Evolutionary conservation across 2,888 invertebrate species (phyloP).

Genomic region (Isoperla grammatica): DNA sequence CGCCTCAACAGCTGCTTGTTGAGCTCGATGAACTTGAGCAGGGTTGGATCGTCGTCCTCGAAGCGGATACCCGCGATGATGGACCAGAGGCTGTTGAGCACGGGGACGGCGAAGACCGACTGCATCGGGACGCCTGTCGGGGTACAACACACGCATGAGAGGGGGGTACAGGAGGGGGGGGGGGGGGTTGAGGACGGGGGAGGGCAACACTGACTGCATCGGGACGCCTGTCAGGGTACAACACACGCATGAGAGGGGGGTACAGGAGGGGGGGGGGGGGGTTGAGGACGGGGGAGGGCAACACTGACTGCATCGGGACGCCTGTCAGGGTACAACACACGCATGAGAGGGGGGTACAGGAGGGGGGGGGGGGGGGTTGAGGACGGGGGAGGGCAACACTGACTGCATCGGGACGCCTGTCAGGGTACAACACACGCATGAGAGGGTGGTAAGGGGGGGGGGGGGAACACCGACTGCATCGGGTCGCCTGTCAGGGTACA

Average conservation of each 20-base stretch:
- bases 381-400: too few species aligned
- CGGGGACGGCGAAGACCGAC: constrained; percentile 51
- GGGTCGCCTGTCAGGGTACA: too few species aligned
- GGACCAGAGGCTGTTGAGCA: constrained; percentile 74
- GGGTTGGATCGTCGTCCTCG: constrained; percentile 21
- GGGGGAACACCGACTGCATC: too few species aligned
- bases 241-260: too few species aligned
- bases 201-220: constrained; percentile 40
- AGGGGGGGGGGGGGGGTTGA: too few species aligned
- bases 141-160: neutral
- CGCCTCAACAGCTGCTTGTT: constrained; percentile 16
- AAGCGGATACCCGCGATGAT: constrained; percentile 65
- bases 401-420: too few species aligned
- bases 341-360: too few species aligned
- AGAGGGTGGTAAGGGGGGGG: too few species aligned
- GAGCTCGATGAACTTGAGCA: constrained; percentile 21
- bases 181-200: constrained; percentile 71
- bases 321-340: constrained; percentile 1
- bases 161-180: too few species aligned
- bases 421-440: too few species aligned
- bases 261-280: too few species aligned
- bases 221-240: constrained; percentile 15
- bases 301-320: constrained; percentile 25
- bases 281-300: constrained; percentile 65
- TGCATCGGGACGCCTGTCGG: constrained; percentile 23